Conservation (phyloP, 1,140 invertebrate species). For the Hesperophylax magnus region DNA sequence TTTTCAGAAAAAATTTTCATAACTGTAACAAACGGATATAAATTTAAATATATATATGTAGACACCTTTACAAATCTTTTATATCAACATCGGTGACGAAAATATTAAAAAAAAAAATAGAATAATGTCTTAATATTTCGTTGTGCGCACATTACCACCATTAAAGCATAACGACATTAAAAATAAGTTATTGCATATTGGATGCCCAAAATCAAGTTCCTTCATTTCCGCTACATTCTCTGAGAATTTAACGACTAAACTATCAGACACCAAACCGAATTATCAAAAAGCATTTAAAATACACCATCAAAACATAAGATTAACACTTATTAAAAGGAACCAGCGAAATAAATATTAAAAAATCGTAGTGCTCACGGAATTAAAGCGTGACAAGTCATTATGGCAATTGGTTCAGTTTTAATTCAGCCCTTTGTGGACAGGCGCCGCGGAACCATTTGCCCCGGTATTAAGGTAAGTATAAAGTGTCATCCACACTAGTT, state of each 20-base stretch:
- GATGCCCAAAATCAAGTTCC: not conserved
- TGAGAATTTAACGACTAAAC: not conserved
- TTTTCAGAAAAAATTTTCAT: too few relatives aligned
- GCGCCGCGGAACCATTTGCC: slow-evolving; percentile 17
- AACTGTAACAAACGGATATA: too few relatives aligned
- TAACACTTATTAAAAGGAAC: slow-evolving; percentile 27
- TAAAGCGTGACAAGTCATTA: slow-evolving; percentile 28
- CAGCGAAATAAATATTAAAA: not conserved
- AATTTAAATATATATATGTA: too few relatives aligned
- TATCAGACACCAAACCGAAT: not conserved
- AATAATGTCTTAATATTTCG: not conserved
- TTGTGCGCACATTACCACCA: not conserved
- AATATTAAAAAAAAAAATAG: not conserved
- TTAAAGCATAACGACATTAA: too few relatives aligned
- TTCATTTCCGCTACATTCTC: not conserved
- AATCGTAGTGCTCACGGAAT: slow-evolving; percentile 9
- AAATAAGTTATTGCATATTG: not conserved
- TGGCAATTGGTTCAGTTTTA: slow-evolving; percentile 9
- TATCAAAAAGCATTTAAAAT: not conserved
- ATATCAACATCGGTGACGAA: not conserved
- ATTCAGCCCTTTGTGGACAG: slow-evolving; percentile 29
- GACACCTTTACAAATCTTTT: not conserved
- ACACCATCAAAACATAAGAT: not conserved
- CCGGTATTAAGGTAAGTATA: not conserved
- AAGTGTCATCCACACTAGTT: slow-evolving; percentile 22